Evolutionary conservation across 2,797 vertebrate species (phyloP), one percentile per base, ranked within the genome.

Genomic region (Brachyalestes nurse): DNA sequence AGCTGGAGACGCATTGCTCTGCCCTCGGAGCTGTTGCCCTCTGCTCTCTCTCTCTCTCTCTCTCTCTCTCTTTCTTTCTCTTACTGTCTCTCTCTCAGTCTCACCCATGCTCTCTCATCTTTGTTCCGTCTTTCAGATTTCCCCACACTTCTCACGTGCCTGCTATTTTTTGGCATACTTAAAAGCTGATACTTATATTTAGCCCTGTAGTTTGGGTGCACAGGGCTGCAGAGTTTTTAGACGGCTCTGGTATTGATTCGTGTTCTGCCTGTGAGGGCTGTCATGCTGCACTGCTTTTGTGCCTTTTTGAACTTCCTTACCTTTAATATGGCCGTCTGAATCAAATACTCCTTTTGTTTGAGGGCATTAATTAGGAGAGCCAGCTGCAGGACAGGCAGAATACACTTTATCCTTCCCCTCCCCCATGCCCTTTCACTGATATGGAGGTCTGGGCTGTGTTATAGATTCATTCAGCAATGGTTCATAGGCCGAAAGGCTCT

Each of bases 231-330:
- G 58, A 40, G 28, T 9, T 81, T 79, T 78, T 55, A 55, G 38
- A 61, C 47, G 72, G 51, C 75, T 64, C 74, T 66, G 61, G 40
- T 84, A 83, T 88, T 72, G 85, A 88, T 86, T 80, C 65, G 10
- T 77, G 74, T 76, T 81, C 28, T 61, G 66, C 72, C 72, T 82
- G 79, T 82, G 84, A 79, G 76, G 73, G 81, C 78, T 75, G 76
- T 75, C 83, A 72, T 81, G 69, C 79, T 74, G 71, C 76, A 72
- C 77, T 78, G 84, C 75, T 77, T 79, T 74, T 58, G 55, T 85
- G 75, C 72, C 80, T 79, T 81, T 42, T 71, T 82, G 75, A 71
- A 77, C 80, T 72, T 83, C 40, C 67, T 80, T 82, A 78, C 77
- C 84, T 82, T 77, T 80, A 71, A 81, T 85, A 79, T 61, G 28